phyloP scores from a whole-genome alignment of 2,888 invertebrate genomes.

The Byasa hedistus region DNA sequence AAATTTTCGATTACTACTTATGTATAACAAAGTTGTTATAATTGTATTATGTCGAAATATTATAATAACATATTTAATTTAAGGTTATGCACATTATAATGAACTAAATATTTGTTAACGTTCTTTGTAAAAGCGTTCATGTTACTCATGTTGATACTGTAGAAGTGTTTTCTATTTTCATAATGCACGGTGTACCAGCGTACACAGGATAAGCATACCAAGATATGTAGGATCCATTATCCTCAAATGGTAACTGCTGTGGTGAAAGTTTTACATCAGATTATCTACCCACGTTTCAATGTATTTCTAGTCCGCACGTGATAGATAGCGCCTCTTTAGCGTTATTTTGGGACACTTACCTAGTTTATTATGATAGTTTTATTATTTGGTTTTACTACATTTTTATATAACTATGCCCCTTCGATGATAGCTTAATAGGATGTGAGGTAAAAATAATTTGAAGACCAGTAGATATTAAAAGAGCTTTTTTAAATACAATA shows the following conservation, averaged over 20 bases:
- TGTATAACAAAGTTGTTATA: not conserved
- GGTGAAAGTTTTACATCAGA: conserved; percentile 32
- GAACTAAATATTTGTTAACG: conserved; percentile 2
- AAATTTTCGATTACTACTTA: too few relatives aligned
- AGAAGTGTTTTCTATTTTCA: not conserved
- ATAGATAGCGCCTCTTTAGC: conserved; percentile 24
- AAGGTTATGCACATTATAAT: conserved; percentile 15
- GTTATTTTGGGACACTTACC: conserved; percentile 30
- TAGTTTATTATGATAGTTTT: conserved; percentile 10
- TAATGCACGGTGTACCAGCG: not conserved
- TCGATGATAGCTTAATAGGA: conserved; percentile 17
- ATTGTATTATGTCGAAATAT: not conserved
- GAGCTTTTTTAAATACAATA: not conserved
- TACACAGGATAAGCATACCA: conserved; percentile 14
- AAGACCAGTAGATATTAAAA: not conserved
- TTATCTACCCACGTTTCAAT: conserved; percentile 31
- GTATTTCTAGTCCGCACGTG: conserved; percentile 30
- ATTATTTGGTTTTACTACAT: conserved; percentile 12
- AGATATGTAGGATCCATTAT: conserved; percentile 3
- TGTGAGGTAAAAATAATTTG: not conserved
- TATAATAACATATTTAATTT: conserved; percentile 10
- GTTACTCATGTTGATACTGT: not conserved
- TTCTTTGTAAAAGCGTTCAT: not conserved
- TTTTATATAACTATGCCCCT: not conserved
- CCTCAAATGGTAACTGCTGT: conserved; percentile 12